Percentiles rank a stretch among this genome's conserved stretches.
phyloP scores from a whole-genome alignment of 2,888 invertebrate genomes.

The Melinopterus prodromus region DNA sequence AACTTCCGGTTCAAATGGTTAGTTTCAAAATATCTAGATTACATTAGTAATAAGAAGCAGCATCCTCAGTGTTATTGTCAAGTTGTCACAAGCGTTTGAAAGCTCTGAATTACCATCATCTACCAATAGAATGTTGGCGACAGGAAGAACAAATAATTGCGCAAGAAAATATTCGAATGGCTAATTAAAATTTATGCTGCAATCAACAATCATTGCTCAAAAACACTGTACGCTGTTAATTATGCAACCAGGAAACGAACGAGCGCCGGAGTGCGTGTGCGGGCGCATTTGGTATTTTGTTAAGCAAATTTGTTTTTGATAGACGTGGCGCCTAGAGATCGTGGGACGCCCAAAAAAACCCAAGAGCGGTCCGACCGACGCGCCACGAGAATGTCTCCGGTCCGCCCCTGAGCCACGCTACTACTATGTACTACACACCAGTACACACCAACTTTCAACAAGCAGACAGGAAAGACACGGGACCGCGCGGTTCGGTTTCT shows the following conservation, averaged over 20 bases:
- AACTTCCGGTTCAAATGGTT: too few species aligned
- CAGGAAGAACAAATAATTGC: too few species aligned
- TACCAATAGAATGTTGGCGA: too few species aligned
- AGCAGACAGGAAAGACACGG: not conserved
- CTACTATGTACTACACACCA: not conserved
- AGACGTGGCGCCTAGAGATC: not conserved
- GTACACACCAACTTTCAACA: not conserved
- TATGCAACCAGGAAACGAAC: not conserved
- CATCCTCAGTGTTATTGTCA: too few species aligned
- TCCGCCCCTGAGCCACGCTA: not conserved
- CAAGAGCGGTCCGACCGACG: not conserved
- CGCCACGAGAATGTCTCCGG: not conserved
- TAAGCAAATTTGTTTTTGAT: not conserved
- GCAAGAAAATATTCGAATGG: not conserved
- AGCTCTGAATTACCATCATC: too few species aligned
- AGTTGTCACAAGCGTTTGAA: too few species aligned
- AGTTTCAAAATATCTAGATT: too few species aligned
- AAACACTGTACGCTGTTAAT: not conserved
- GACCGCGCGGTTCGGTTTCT: not conserved
- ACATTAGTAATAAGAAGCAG: too few species aligned
- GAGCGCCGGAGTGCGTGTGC: not conserved
- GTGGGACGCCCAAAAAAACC: not conserved
- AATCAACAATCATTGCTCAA: not conserved
- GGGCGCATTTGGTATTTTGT: not conserved
- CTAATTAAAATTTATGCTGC: not conserved